Evolutionary conservation across 2,888 invertebrate species (phyloP), one percentile per base, ranked within the genome.

Genomic region (Ochropleura plecta): DNA sequence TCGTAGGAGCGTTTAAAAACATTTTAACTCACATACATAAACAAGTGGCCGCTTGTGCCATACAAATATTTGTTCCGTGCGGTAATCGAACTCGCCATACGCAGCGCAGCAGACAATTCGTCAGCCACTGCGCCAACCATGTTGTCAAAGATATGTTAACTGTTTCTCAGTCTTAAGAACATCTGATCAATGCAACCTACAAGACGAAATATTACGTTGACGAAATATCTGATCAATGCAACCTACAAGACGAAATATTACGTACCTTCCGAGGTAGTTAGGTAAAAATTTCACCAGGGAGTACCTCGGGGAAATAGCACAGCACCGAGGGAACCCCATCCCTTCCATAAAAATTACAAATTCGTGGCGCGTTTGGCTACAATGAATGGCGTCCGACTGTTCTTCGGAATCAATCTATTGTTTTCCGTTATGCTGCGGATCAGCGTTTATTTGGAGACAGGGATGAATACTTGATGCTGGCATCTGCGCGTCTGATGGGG

Each of bases 361-460:
- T 89, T 84, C 87, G 62, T 72, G 48, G 49, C 73, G 57, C 81
- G 81, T 75, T 57, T 51, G 16, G 14, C 51, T 48, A 74, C 82
- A 53, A 76, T 79, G 82, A 79, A 82, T 70, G 64, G 53, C 71
- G 65, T 40, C 46, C 63, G 74, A 85, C 77, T 73, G 76, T 64
- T 72, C 68, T 48, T 67, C 48, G 63, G 78, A 87, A 77, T 84
- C 85, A 84, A 79, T 79, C 70, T 55, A 86, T 86, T 87, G 87
- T 87, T 82, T 70, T 63, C 40, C 69, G 74, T 85, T 77, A 78
- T 66, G 63, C n/a, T 51, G 14, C 44, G 53, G 77, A 84, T 81
- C 67, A 20, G 42, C 68, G 68, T 81, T 70, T 82, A 73, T 84
- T 82, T 81, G 77, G 51, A 40, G 44, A 70, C 44, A 40, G 53